Evolutionary conservation across 2,797 vertebrate genomes (phyloP).

Genomic region (Poecilia picta): DNA sequence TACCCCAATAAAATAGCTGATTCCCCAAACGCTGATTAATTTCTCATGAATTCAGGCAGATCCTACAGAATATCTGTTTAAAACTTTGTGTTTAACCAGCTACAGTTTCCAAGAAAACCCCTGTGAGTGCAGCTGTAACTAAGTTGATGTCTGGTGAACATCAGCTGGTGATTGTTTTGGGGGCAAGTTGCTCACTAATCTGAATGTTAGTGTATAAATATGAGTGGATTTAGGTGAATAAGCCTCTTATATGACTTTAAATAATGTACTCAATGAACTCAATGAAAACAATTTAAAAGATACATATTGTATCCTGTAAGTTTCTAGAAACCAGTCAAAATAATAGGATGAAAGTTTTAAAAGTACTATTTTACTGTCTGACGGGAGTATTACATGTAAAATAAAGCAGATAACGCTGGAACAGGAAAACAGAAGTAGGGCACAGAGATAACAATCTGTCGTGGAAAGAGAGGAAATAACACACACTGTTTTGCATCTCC

Average conservation of each 20-base stretch:
- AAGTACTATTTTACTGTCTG: neutral
- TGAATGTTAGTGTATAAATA: neutral
- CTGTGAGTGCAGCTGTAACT: neutral
- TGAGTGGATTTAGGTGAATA: neutral
- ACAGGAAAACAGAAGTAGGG: conserved; percentile 10
- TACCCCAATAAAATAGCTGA: neutral
- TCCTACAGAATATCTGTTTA: neutral
- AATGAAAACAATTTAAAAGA: neutral
- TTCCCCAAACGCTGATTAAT: neutral
- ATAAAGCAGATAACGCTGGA: neutral
- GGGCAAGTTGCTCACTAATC: neutral
- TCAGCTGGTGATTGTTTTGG: neutral
- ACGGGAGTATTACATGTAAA: neutral
- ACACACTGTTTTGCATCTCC: neutral
- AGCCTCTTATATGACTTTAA: neutral
- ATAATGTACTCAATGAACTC: neutral
- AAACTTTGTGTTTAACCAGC: neutral
- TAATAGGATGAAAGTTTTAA: neutral
- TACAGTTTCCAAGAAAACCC: neutral
- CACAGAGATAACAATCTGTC: conserved; percentile 4
- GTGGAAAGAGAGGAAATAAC: conserved; percentile 1
- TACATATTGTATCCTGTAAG: neutral
- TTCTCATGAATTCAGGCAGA: neutral
- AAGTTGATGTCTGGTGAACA: neutral
- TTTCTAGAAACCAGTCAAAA: neutral